Evolutionary conservation across 2,113 vertebrate genomes (phyloP).

Genomic region (Vanacampus margaritifer): DNA sequence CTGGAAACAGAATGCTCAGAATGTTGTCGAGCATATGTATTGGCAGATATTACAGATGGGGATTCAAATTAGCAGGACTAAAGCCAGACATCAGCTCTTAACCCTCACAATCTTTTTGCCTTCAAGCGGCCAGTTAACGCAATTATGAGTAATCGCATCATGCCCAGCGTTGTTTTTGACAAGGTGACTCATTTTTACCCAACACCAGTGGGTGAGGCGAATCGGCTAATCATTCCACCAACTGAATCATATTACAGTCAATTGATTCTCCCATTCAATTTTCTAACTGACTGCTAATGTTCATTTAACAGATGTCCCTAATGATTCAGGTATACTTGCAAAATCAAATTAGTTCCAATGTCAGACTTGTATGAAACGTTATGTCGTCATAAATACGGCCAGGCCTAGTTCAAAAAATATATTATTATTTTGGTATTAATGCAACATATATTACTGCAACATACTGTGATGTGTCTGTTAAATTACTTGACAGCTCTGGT

Average conservation of each 20-base stretch:
- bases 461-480: no score
- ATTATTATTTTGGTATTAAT: background rate
- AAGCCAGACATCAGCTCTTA: conserved; percentile 56
- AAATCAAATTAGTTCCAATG: background rate
- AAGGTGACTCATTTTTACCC: conserved; percentile 15
- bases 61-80: conserved; percentile 60
- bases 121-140: conserved; percentile 34
- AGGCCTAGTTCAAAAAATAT: background rate
- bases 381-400: background rate
- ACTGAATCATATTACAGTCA: background rate
- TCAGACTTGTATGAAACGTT: background rate
- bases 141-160: conserved; percentile 44
- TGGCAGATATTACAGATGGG: conserved; percentile 31
- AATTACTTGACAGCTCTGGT: background rate
- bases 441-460: background rate
- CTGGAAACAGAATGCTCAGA: background rate
- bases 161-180: conserved; percentile 26
- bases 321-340: background rate
- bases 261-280: background rate
- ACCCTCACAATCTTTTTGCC: conserved; percentile 19
- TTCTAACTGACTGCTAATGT: background rate
- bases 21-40: conserved; percentile 17
- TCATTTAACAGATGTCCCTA: background rate
- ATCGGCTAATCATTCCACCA: background rate
- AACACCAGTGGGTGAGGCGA: conserved; percentile 12